Base-by-base conservation (phyloP, 2,888 invertebrate species). In the Phorcus lineatus region DNA sequence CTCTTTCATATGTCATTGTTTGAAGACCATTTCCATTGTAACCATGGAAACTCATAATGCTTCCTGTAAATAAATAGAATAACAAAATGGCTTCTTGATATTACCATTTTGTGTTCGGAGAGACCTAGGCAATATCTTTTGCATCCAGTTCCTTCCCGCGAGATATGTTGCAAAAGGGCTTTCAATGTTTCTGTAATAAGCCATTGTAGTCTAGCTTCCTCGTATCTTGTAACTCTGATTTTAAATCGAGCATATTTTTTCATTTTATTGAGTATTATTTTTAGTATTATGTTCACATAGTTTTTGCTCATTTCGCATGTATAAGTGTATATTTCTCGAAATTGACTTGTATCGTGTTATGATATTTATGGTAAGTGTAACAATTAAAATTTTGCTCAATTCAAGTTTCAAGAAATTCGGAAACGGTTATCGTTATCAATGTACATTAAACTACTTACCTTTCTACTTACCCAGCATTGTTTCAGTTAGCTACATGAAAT, bases 261-360 rank as follows among this genome's bases (percentile, higher is more conserved):
- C 70, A 36, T 70, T 70, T 31, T 70, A 70, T 70, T 40, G 19
- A 70, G 70, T 70, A 70, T 70, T 70, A 70, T 70, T 70, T 70
- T 31, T 70, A 70, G 70, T 70, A 70, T 70, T 70, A 70, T 70
- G 47, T 40, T 70, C 70, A 70, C 31, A 31, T 70, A 70, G 70
- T 70, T 31, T 36, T 70, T 70, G 70, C 70, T 70, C 70, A 70
- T 31, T 70, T 31, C 70, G 70, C 31, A 36, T 70, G 70, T 70
- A n/a, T 70, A 36, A 19, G 36, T 40, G 36, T 70, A 19, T 70
- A 40, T 36, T 31, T 36, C 36, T 40, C 70, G 11, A 70, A 70
- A 70, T 70, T 70, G 70, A 70, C 17, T 36, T 70, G 40, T 70
- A 70, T 70, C 36, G 40, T 70, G 16, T 36, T 62, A 28, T 62